phyloP scores from a whole-genome alignment of 2,888 invertebrate genomes.

The Halocaridina rubra region DNA sequence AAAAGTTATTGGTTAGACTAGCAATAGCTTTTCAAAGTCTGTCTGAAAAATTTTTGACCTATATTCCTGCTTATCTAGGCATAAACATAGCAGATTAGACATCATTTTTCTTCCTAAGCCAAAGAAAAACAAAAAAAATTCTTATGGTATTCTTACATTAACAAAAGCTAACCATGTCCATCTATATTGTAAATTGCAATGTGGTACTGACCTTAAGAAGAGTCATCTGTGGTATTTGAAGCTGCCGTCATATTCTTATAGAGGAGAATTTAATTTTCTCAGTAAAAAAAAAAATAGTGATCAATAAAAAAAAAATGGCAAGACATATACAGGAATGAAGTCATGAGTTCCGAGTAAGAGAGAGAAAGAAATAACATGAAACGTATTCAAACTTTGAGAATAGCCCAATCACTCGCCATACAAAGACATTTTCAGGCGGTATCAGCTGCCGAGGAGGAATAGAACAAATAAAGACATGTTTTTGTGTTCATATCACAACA shows the following conservation, averaged over 20 bases:
- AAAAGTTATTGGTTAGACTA: neutral
- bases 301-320: too few species aligned
- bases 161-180: conserved; percentile 40
- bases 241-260: conserved; percentile 7
- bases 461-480: conserved; percentile 43
- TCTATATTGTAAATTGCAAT: conserved; percentile 15
- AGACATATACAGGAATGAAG: neutral
- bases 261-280: neutral
- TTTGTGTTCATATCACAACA: conserved; percentile 57
- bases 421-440: conserved; percentile 54
- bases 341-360: neutral
- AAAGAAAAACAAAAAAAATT: conserved; percentile 10
- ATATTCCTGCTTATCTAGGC: neutral
- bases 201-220: conserved; percentile 7
- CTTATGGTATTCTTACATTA: conserved; percentile 45
- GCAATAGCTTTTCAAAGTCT: neutral
- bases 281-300: too few species aligned
- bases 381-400: conserved; percentile 27
- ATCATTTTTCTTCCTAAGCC: neutral
- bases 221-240: conserved; percentile 6
- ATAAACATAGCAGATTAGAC: neutral
- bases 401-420: conserved; percentile 51
- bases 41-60: neutral
- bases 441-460: conserved; percentile 52
- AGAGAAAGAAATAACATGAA: neutral